Base-by-base conservation (phyloP, 2,797 vertebrate species). In the Mormyrus hasselquistii region DNA sequence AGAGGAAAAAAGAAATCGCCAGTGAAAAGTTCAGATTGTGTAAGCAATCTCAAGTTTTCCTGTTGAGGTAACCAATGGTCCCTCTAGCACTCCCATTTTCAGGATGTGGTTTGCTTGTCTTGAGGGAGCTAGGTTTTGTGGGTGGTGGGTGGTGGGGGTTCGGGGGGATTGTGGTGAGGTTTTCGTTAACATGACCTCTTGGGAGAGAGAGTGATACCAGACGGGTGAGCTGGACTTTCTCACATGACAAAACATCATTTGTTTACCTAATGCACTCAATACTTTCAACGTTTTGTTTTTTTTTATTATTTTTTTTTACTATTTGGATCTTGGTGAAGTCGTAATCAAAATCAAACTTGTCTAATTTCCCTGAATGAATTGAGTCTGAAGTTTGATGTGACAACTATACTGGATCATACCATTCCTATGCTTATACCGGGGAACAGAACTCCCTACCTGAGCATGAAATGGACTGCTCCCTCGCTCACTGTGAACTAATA, bases 101-200 rank as follows among this genome's bases (percentile, higher is more conserved):
- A 83, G 89, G 89, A 89, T 89, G 89, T 89, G 89, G 89, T 44
- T 89, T 83, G 82, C 50, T 57, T 79, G 73, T 84, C 57, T 65
- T 65, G 89, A 62, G 57, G 82, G 57, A 85, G 73, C 87, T 41
- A 6, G 53, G 65, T 73, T 34, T 73, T 73, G 65, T 14, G 34
- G n/a, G 69, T 76, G 29, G 76, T 41, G 87, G 47, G 12, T 50
- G 69, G 1, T 1, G 79, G 9, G 82, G n/a, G 34, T 1, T 1
- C 7, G 76, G 38, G 49, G 53, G 88, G 38, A 41, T 34, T 88
- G 73, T 41, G 88, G 88, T 83, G 53, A 84, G 79, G n/a, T 82
- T 69, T 22, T 62, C 41, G 12, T 87, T 83, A 41, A 76, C 87
- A 49, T 90, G 50, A 53, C 89, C 57, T 88, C 79, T 86, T 49